A percentile compares a stretch with the other conserved stretches of the same genome.
phyloP scores from a whole-genome alignment of 2,888 invertebrate species.

The Helleia helle region DNA sequence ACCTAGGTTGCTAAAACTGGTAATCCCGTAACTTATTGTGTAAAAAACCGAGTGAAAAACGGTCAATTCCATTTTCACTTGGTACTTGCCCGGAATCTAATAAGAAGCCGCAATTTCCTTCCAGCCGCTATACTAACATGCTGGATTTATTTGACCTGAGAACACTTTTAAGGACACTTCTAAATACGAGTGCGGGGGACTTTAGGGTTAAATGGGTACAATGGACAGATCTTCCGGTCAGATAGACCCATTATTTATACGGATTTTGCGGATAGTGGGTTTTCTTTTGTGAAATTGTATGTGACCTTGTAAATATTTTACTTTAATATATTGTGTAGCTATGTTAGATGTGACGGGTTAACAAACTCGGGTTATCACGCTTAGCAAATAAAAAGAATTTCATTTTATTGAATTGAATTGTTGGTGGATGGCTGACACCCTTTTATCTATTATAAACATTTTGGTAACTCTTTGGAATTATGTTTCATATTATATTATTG shows the following conservation, averaged over 20 bases:
- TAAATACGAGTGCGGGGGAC: constrained; percentile 23
- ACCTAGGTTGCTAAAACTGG: too few species aligned
- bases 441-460: too few species aligned
- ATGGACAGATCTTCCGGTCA: constrained; percentile 16
- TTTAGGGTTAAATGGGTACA: constrained; percentile 19
- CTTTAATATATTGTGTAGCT: too few species aligned
- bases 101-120: constrained; percentile 66
- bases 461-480: too few species aligned
- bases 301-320: not conserved
- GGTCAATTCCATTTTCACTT: constrained; percentile 38
- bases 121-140: constrained; percentile 45
- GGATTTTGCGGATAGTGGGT: constrained; percentile 8
- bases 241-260: constrained; percentile 14
- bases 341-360: too few species aligned
- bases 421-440: too few species aligned
- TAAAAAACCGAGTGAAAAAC: constrained; percentile 22
- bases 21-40: too few species aligned
- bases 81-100: constrained; percentile 51
- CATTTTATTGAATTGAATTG: too few species aligned
- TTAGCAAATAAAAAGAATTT: too few species aligned
- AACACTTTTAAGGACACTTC: constrained; percentile 35
- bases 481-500: too few species aligned
- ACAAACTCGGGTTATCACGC: too few species aligned
- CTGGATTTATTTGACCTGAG: constrained; percentile 38
- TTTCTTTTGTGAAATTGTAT: constrained; percentile 8